A percentile compares a stretch with the other conserved stretches of the same genome.
Conservation (phyloP, 2,797 vertebrate species). For the Melopsittacus undulatus region DNA sequence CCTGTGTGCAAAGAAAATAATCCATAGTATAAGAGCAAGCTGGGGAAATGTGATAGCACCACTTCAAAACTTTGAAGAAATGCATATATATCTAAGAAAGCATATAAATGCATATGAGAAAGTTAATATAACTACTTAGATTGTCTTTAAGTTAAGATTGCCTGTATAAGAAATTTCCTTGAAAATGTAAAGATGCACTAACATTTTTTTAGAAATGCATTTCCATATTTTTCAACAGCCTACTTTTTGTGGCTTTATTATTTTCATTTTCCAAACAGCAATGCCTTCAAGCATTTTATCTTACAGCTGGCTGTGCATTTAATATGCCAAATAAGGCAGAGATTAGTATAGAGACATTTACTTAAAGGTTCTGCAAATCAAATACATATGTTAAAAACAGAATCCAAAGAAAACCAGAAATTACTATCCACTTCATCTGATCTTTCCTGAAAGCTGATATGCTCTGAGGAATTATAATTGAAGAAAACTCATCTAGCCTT, state of each 20-base stretch:
- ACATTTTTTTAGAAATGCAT: rapidly evolving
- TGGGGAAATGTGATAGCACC: not conserved
- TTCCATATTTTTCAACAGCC: not conserved
- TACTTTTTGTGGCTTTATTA: not conserved
- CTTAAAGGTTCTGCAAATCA: conserved; percentile 27
- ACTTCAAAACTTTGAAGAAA: not conserved
- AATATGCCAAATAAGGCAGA: not conserved
- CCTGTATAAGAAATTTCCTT: not conserved
- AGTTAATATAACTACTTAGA: not conserved
- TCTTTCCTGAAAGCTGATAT: conserved; percentile 39
- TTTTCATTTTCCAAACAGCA: conserved; percentile 35
- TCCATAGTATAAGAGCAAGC: not conserved
- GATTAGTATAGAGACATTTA: conserved; percentile 7
- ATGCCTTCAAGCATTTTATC: not conserved
- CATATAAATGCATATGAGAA: not conserved
- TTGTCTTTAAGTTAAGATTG: not conserved
- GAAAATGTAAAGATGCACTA: not conserved
- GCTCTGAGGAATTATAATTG: conserved; percentile 29
- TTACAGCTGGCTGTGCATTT: not conserved
- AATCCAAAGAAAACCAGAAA: conserved; percentile 46
- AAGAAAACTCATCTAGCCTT: conserved; percentile 24
- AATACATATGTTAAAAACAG: conserved; percentile 33
- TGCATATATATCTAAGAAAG: not conserved
- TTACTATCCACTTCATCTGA: conserved; percentile 29
- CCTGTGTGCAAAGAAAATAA: not conserved